Evolutionary conservation across 2,888 invertebrate genomes (phyloP), one percentile per base, ranked within the genome.

Genomic region (Dastarcus helophoroides): DNA sequence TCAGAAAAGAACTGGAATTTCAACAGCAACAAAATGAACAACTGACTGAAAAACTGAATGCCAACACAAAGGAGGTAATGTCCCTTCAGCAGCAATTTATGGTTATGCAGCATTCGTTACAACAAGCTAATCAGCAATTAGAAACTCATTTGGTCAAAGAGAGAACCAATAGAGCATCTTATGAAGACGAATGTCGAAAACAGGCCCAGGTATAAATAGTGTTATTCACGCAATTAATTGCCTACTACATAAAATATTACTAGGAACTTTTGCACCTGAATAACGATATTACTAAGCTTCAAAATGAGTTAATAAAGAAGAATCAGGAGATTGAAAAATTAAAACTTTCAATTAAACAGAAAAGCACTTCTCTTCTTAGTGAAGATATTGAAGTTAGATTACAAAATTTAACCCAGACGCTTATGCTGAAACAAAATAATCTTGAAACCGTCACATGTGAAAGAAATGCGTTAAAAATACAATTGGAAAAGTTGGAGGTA

Each of bases 361-460:
- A 60, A 39, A 47, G 51, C 14, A 45, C 42, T 24, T 31, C 45
- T 48, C 35, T 45, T 70, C 69, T 70, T 69, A 57, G 48, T 69
- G 44, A 64, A 63, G 51, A 68, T 63, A 44, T 57, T 29, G 62
- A 63, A 39, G 50, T 51, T 14, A 58, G 68, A 25, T 59, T 78
- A 6, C 66, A 71, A 26, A 63, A 67, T 2, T 63, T 91, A 9
- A 89, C 90, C 0, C 79, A 89, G 52, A 83, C 80, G 24, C 64
- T 93, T 17, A 82, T 91, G 32, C 73, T 80, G 50, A 89, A 85
- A 53, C 93, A 93, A 60, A 79, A 78, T 23, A 73, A 77, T 42
- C 64, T 93, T n/a, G 91, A 93, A 54, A 68, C 75, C 11, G 64
- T 86, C 22, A 73, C 85, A 31, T 80, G 83, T 0, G 90, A 91